Conservation (phyloP, 2,888 invertebrate species). For the Petrophora chlorosata region DNA sequence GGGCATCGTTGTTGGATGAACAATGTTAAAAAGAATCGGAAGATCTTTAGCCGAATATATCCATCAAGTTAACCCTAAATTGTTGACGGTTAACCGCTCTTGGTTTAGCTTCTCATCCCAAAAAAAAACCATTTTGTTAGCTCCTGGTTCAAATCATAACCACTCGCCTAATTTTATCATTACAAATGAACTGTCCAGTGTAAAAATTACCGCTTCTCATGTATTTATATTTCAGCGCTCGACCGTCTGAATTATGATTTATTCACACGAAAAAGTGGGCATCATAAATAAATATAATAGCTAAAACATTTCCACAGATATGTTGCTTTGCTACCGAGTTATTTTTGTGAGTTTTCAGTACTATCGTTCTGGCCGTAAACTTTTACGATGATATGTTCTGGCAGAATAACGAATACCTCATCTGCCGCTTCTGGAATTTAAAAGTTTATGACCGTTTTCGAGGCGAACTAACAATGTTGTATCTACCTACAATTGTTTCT, state of each 20-base stretch:
- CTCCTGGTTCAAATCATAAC: too few species aligned
- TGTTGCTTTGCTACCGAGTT: constrained; percentile 45
- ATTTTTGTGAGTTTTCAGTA: constrained; percentile 61
- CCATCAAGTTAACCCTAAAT: too few species aligned
- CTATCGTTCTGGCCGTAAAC: constrained; percentile 62
- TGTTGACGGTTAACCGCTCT: too few species aligned
- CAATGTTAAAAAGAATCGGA: too few species aligned
- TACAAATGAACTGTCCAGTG: constrained; percentile 9
- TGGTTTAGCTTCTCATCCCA: too few species aligned
- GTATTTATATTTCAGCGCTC: constrained; percentile 32
- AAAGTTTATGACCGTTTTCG: constrained; percentile 21
- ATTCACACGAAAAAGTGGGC: constrained; percentile 31
- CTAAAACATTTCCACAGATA: constrained; percentile 36
- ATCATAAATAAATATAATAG: constrained; percentile 38
- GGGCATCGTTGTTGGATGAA: constrained; percentile 3
- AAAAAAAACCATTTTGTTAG: too few species aligned
- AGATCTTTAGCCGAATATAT: too few species aligned
- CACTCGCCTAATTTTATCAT: constrained; percentile 8
- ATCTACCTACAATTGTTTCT: background rate
- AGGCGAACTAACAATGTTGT: constrained; percentile 7
- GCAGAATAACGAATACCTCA: constrained; percentile 44
- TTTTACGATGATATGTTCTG: constrained; percentile 65
- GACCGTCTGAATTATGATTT: constrained; percentile 36
- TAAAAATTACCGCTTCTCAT: constrained; percentile 17
- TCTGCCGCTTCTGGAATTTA: constrained; percentile 21